Evolutionary conservation across 2,888 invertebrate genomes (phyloP), one percentile per base, ranked within the genome.

Genomic region (Germaria angustata): DNA sequence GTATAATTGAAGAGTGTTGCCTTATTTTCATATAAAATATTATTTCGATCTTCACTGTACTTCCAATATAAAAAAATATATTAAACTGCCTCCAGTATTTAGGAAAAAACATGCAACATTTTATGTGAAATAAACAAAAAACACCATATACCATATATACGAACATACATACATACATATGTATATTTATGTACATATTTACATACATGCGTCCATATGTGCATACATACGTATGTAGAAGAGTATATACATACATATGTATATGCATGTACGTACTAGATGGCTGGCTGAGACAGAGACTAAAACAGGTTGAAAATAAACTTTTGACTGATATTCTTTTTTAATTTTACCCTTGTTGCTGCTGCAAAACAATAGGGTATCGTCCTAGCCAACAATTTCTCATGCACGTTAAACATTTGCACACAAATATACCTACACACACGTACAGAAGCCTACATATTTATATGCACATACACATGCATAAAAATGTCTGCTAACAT

Each of bases 241-340:
- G n/a, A n/a, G n/a, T n/a, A n/a, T n/a, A n/a, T n/a, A n/a, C n/a
- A n/a, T n/a, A n/a, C n/a, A n/a, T n/a, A n/a, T 46, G 46, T 36
- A 51, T 28, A 28, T 28, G 3, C 6, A 28, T 28, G 28, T 28
- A 28, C 28, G 49, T 59, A 32, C 4, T 3, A 51, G 59, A 55
- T 28, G 28, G 8, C 39, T 66, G 57, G 7, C 65, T 36, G 44
- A 68, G 24, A 57, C 65, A 77, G 66, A 77, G 68, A 55, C 68
- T 17, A 77, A 81, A 82, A 82, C 82, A 82, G 82, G 82, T 82
- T 82, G 79, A 82, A 81, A 46, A 39, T 69, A 73, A 69, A 71
- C 53, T 71, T 39, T 28, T 51, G 53, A 65, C 15, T 55, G 44
- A 5, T 28, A 28, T 55, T 32, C 13, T 11, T 34, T 32, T 66